These are phyloP conservation scores for Arenaria interpres DNA, from an alignment of 2,113 vertebrate species.

Conservation along the genomic window DNA sequence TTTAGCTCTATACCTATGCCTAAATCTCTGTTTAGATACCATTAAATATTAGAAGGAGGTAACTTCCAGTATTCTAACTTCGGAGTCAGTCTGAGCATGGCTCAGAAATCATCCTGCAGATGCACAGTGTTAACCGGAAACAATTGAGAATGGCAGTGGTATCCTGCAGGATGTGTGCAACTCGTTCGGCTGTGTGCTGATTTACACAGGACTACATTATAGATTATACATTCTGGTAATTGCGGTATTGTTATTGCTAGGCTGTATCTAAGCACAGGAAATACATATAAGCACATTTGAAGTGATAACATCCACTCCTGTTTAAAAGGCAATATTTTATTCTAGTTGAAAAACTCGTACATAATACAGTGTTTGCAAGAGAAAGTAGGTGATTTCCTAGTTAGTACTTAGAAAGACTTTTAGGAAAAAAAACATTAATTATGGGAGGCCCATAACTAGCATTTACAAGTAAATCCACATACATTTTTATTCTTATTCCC, in stretches of 20 bases:
- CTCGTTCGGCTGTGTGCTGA: neutral
- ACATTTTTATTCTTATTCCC: neutral
- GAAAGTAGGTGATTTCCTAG: neutral
- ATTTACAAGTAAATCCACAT: neutral
- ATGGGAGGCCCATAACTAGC: neutral
- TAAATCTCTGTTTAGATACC: neutral
- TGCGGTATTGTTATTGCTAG: constrained; percentile 64
- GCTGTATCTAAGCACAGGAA: constrained; percentile 63
- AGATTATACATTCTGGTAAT: constrained; percentile 53
- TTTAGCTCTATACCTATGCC: neutral
- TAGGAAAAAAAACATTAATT: neutral
- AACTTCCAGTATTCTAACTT: neutral
- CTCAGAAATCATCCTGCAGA: constrained; percentile 28
- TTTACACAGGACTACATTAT: constrained; percentile 45
- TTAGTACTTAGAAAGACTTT: neutral
- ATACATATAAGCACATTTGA: constrained; percentile 39
- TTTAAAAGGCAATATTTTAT: constrained; percentile 26
- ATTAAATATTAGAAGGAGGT: neutral
- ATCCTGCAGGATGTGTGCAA: constrained; percentile 74
- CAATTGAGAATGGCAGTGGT: constrained; percentile 64
- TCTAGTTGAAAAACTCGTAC: neutral
- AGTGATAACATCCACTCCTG: constrained; percentile 40
- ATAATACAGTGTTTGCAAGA: neutral
- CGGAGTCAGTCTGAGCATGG: neutral
- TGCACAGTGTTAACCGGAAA: constrained; percentile 55